Conservation (phyloP, 1,140 invertebrate species). For the Potamilus streckersoni region DNA sequence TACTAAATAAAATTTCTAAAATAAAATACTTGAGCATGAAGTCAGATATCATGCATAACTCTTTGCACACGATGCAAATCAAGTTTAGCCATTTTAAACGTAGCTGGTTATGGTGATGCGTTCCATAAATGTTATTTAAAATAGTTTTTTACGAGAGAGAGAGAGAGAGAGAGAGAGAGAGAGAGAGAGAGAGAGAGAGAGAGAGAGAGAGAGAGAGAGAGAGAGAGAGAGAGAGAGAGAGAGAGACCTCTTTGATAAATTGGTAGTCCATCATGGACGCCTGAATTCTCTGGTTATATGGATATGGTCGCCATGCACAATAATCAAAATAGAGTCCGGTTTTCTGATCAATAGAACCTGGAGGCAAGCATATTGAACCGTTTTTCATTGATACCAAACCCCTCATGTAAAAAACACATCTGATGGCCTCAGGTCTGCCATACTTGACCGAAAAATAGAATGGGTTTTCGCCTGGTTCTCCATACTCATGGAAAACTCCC, state of each 20-base stretch:
- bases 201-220: too few relatives aligned
- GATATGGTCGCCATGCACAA: conserved; percentile 39
- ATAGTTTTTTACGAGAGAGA: too few relatives aligned
- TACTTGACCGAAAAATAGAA: conserved; percentile 38
- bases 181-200: too few relatives aligned
- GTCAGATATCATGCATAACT: too few relatives aligned
- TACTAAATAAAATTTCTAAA: too few relatives aligned
- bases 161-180: too few relatives aligned
- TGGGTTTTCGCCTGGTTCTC: conserved; percentile 71
- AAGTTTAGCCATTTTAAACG: too few relatives aligned
- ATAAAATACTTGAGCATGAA: too few relatives aligned
- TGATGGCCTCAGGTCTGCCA: conserved; percentile 30
- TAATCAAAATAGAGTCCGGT: conserved; percentile 38
- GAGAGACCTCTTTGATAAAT: conserved; percentile 27
- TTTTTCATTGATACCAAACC: conserved; percentile 27
- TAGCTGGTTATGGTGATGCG: too few relatives aligned
- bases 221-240: background rate
- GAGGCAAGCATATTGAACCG: background rate
- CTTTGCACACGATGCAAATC: too few relatives aligned
- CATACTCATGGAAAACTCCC: conserved; percentile 79
- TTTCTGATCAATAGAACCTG: conserved; percentile 18
- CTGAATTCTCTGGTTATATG: conserved; percentile 16
- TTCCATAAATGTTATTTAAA: too few relatives aligned
- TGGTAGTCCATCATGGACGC: conserved; percentile 50
- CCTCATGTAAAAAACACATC: conserved; percentile 29